Conservation (phyloP, 2,888 invertebrate genomes). For the Phengaris arion region DNA sequence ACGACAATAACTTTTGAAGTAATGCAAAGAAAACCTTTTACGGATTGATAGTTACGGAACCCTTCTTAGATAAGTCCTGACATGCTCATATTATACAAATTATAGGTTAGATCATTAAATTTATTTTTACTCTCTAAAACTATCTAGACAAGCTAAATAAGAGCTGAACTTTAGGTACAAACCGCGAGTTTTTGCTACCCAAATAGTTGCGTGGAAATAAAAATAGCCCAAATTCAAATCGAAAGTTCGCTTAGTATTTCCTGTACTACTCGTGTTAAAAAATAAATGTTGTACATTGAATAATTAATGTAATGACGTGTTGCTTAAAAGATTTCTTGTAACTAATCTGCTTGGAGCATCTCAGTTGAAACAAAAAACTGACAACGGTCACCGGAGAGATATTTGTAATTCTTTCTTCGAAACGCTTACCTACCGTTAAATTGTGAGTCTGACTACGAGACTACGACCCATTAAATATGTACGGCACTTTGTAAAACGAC, state of each 20-base stretch:
- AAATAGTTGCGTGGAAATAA: background rate
- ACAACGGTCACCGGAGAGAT: conserved; percentile 37
- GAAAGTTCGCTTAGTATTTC: background rate
- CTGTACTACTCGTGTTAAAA: background rate
- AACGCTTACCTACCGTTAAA: conserved; percentile 43
- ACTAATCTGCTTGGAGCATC: conserved; percentile 40
- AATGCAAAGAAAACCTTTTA: too few species aligned
- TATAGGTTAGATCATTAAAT: too few species aligned
- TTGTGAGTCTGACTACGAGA: conserved; percentile 32
- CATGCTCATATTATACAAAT: too few species aligned
- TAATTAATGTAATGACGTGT: conserved; percentile 37
- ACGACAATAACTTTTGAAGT: too few species aligned
- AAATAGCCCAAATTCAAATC: background rate
- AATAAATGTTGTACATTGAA: conserved; percentile 4
- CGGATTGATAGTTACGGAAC: too few species aligned
- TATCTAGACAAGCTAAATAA: background rate
- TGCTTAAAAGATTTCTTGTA: conserved; percentile 38
- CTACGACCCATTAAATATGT: background rate
- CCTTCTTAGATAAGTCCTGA: too few species aligned
- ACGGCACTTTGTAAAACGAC: background rate
- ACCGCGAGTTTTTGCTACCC: background rate
- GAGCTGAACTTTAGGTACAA: background rate
- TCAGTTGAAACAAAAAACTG: conserved; percentile 41
- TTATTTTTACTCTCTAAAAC: too few species aligned
- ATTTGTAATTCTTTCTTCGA: conserved; percentile 44